A percentile compares a stretch with the other conserved stretches of the same genome.
Evolutionary conservation across 2,113 vertebrate species (phyloP).

Genomic region (Dermatemys mawii): DNA sequence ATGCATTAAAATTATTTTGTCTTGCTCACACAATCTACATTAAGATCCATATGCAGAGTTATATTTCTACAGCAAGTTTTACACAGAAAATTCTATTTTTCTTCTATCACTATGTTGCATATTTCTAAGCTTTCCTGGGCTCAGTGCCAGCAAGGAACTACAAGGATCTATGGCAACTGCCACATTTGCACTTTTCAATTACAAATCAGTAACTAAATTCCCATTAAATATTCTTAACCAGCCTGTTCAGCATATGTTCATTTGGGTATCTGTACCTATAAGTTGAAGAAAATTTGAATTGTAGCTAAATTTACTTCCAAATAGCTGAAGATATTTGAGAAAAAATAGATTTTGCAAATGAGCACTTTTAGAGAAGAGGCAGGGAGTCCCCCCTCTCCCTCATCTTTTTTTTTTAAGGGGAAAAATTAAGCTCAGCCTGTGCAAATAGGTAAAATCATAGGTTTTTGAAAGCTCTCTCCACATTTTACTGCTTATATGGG

Average conservation of each 20-base stretch:
- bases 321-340: conserved; percentile 49
- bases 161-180: conserved; percentile 71
- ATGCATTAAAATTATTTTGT: conserved; percentile 67
- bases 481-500: neutral
- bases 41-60: conserved; percentile 34
- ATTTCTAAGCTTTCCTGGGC: conserved; percentile 68
- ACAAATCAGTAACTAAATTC: conserved; percentile 73
- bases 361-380: neutral
- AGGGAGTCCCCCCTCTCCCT: neutral
- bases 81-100: conserved; percentile 39
- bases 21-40: conserved; percentile 54
- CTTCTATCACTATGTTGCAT: conserved; percentile 42
- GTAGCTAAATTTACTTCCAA: conserved; percentile 65
- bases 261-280: conserved; percentile 60
- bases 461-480: neutral
- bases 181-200: conserved; percentile 73
- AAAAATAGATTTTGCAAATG: conserved; percentile 23
- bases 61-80: conserved; percentile 60
- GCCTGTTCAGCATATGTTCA: conserved; percentile 72
- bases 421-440: neutral
- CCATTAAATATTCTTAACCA: conserved; percentile 76
- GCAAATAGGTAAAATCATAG: neutral
- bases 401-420: conserved; percentile 1
- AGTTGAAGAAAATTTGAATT: conserved; percentile 70
- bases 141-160: conserved; percentile 57